Base-by-base conservation (phyloP, 2,888 invertebrate genomes). In the Plemyria rubiginata region DNA sequence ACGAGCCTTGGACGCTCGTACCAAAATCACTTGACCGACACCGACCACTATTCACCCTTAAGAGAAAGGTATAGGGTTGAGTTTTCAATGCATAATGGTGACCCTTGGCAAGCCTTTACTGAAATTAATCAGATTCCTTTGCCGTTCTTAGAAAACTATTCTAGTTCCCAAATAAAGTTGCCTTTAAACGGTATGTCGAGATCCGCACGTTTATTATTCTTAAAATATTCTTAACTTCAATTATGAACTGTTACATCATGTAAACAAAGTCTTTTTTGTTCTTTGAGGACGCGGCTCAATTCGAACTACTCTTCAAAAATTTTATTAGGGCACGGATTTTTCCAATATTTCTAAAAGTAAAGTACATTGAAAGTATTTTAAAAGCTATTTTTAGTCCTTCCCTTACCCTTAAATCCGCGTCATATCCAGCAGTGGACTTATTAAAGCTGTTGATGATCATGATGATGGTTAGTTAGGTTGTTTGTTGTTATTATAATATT, bases 1-100 rank as follows among this genome's bases (percentile, higher is more conserved):
- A 71, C 69, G 70, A 69, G 16, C 66, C 65, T 65, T 57, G 63
- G 66, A 66, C 66, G 56, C 60, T 52, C 56, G 67, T 57, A 63
- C 69, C 22, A 43, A 66, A 70, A 70, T 67, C 66, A 67, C 67
- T 66, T 60, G 57, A 51, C 55, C 55, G 54, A 45, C n/a, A 53
- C 16, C 38, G 54, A 13, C 11, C 4, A 15, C 53, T 46, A 15
- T 41, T 36, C 59, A 54, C 58, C 60, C 52, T 50, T 57, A 55
- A 0, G 1, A 0, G 41, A 8, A 11, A 3, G n/a, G 2, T 2
- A 8, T 63, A 62, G 48, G 60, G 58, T 62, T 48, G 36, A 41
- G 48, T 51, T 28, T 62, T 11, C 60, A 32, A n/a, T 28, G 28
- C 1, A 3, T 8, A 0, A 2, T 0, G 11, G 16, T 32, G 45